Evolutionary conservation across 37 sponge, comb jelly and placozoan genomes (phyloP), one percentile per base, ranked within the genome.

Genomic region (Lycopodina hypogea): DNA sequence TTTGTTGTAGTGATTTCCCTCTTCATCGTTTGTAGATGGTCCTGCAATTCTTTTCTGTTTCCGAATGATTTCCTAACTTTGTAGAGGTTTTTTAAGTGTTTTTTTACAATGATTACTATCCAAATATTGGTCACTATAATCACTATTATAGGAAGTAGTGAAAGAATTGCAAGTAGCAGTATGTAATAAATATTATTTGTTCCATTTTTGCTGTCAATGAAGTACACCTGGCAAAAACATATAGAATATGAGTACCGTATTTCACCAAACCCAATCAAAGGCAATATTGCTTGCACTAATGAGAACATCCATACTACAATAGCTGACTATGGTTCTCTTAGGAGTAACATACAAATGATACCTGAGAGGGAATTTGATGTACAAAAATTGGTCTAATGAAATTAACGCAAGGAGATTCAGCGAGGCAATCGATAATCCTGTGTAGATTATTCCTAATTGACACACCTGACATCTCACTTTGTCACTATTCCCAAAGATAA

Each of bases 191-290:
- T 42, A 62, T 74, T 83, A 37, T 52, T 67, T 42, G 73, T 51
- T 18, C 50, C 15, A 56, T 24, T 0, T n/a, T 55, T 72, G 26
- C 41, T 42, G 34, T 56, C 73, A 33, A 35, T 15, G 22, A 42
- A 38, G 50, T 50, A 50, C 2, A 30, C 33, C 2, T 38, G 19
- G 59, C 88, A 87, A 3, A 38, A n/a, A 0, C 78, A 81, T 0
- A 81, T 34, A 17, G 50, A 34, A 3, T 66, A 56, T 23, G 82
- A 74, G 65, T 76, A 81, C 58, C 75, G 75, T 37, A 81, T 76
- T 24, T 74, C 76, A 23, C 88, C 88, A 76, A 87, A 65, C 23
- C 78, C 88, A 77, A 77, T 72, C n/a, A 77, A 59, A 0, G 88
- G 88, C 3, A 70, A 60, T 24, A 81, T 45, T 15, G 56, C n/a